Percentiles rank a stretch among this genome's conserved stretches.
Evolutionary conservation across 1,140 invertebrate species (phyloP).

Genomic region (Oryctes rhinoceros): DNA sequence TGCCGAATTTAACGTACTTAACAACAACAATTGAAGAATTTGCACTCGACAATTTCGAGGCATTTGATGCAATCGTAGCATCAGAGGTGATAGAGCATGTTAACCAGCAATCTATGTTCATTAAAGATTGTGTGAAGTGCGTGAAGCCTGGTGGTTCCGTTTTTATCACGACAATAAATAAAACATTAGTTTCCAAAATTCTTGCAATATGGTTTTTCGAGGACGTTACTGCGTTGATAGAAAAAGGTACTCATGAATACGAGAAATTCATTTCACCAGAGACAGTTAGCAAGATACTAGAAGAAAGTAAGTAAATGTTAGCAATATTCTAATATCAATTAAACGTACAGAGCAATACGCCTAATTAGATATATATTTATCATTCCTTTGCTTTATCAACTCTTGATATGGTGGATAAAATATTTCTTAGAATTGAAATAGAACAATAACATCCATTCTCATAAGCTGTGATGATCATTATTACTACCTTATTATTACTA

Average conservation of each 20-base stretch:
- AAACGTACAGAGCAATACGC: too few species aligned
- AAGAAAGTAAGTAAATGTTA: too few species aligned
- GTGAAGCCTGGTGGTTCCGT: slow-evolving; percentile 78
- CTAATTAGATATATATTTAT: too few species aligned
- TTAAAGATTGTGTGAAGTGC: slow-evolving; percentile 67
- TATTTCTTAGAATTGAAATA: too few species aligned
- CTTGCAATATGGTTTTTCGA: slow-evolving; percentile 73
- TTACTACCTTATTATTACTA: too few species aligned
- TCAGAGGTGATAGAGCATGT: slow-evolving; percentile 87
- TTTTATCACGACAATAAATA: slow-evolving; percentile 83
- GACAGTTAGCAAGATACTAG: neutral
- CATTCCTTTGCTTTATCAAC: too few species aligned
- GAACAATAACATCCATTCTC: too few species aligned
- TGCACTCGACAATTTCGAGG: slow-evolving; percentile 52
- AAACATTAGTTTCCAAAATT: slow-evolving; percentile 71
- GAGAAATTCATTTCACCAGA: slow-evolving; percentile 76
- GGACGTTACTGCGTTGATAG: slow-evolving; percentile 67
- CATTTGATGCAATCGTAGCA: slow-evolving; percentile 75
- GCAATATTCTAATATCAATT: too few species aligned
- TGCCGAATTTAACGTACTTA: neutral
- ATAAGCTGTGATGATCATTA: too few species aligned
- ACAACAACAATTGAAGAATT: neutral
- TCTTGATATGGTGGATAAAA: too few species aligned
- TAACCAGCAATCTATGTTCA: slow-evolving; percentile 70
- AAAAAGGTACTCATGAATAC: slow-evolving; percentile 80